Conservation (phyloP, 2,888 invertebrate species). For the Adelphocoris suturalis region DNA sequence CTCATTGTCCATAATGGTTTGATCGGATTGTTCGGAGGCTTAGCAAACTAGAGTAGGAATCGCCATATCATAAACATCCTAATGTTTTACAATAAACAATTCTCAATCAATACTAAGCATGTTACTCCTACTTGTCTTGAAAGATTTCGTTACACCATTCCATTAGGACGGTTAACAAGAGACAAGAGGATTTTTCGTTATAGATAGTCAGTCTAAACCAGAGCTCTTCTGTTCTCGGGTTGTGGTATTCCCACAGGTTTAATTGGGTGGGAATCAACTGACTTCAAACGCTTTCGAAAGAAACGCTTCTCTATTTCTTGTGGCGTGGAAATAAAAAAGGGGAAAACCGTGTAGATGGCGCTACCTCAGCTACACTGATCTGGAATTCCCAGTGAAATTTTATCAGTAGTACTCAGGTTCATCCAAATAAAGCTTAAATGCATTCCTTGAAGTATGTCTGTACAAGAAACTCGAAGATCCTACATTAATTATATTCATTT, state of each 20-base stretch:
- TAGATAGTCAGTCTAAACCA: background rate
- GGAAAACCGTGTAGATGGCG: background rate
- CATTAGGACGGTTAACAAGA: background rate
- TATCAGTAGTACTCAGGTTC: background rate
- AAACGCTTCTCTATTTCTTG: conserved; percentile 17
- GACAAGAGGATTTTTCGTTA: background rate
- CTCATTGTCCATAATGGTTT: no score
- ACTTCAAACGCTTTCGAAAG: background rate
- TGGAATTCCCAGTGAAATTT: background rate
- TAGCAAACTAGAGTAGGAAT: no score
- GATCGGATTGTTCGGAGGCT: no score
- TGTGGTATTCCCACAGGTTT: conserved; percentile 22
- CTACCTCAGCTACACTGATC: background rate
- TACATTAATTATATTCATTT: no score
- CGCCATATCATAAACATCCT: no score
- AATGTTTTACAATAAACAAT: no score
- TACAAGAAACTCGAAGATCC: no score
- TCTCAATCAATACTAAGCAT: no score
- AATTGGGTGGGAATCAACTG: conserved; percentile 52
- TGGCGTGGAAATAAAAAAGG: background rate
- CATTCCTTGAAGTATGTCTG: no score
- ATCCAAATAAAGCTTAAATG: background rate
- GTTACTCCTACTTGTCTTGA: background rate
- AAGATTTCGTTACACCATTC: background rate
- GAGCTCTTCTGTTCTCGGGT: background rate